Base-by-base conservation (phyloP, 1,140 invertebrate species). In the Drosophila saltans region DNA sequence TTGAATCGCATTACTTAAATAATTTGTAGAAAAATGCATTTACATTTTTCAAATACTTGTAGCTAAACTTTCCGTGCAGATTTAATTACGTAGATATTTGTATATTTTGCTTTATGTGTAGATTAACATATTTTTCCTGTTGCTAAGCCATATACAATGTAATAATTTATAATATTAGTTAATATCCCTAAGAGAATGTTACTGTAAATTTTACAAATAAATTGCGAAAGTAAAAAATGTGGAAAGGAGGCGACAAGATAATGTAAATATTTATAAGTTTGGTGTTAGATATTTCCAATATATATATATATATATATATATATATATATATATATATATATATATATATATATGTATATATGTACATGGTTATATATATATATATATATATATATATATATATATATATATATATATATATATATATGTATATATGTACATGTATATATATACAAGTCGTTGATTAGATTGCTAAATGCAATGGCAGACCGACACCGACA, bases 21-120 rank as follows among this genome's bases (percentile, higher is more conserved):
- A n/a, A n/a, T 10, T 52, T 36, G 39, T 28, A 5, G 21, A 26
- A 33, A 66, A 28, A 41, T n/a, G 28, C 21, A 70, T 78, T 66
- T 72, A 90, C 86, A 88, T 57, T 85, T 86, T 90, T 58, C 88
- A 82, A 70, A 81, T 84, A 83, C 75, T 71, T 84, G 72, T 88
- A 88, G 76, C 81, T 85, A 84, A 85, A 76, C 59, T 71, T 82
- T 77, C 68, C 67, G 61, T 78, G 69, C 61, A 77, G 48, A 48
- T 72, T 61, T 26, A 70, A 33, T 68, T 75, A 71, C 63, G 36
- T 55, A 66, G 40, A 56, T 72, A 58, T 57, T 66, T 71, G 52
- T 60, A 78, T 66, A 74, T 61, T 45, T 56, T 21, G 69, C 55
- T 69, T 68, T 30, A 65, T 64, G 65, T n/a, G 52, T 63, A 55